Percentiles rank a stretch among this genome's conserved stretches.
Evolutionary conservation across 2,888 invertebrate genomes (phyloP).

Genomic region (Macrophya alboannulata): DNA sequence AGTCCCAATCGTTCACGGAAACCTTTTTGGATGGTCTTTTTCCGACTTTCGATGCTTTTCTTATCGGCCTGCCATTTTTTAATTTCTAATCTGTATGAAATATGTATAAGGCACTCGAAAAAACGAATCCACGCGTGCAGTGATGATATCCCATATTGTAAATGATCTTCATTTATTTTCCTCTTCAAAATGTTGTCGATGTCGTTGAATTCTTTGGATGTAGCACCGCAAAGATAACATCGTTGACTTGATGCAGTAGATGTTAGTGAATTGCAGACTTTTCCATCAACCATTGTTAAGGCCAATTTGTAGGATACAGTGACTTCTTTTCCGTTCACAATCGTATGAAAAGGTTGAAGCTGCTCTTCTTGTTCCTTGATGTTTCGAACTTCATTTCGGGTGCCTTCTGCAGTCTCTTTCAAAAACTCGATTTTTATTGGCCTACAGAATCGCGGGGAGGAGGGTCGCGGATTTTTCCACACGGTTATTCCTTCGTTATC

Average conservation of each 20-base stretch:
- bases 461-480: slow-evolving; percentile 34
- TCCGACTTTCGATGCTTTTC: slow-evolving; percentile 60
- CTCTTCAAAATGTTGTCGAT: slow-evolving; percentile 25
- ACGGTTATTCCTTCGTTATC: slow-evolving; percentile 9
- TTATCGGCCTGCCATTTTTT: slow-evolving; percentile 69
- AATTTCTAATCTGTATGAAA: slow-evolving; percentile 68
- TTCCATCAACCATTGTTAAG: slow-evolving; percentile 63
- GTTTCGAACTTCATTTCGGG: slow-evolving; percentile 47
- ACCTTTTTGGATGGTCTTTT: slow-evolving; percentile 60
- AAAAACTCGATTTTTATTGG: slow-evolving; percentile 41
- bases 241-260: slow-evolving; percentile 61
- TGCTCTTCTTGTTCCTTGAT: slow-evolving; percentile 57
- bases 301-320: slow-evolving; percentile 58
- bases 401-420: slow-evolving; percentile 42
- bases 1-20: slow-evolving; percentile 44
- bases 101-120: slow-evolving; percentile 69
- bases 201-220: slow-evolving; percentile 57
- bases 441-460: slow-evolving; percentile 33
- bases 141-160: slow-evolving; percentile 23
- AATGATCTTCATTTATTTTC: slow-evolving; percentile 27
- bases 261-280: slow-evolving; percentile 63
- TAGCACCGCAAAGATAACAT: slow-evolving; percentile 61
- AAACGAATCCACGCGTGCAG: slow-evolving; percentile 67
- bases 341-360: slow-evolving; percentile 49
- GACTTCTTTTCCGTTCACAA: slow-evolving; percentile 59